Evolutionary conservation across 2,888 invertebrate genomes (phyloP).

Genomic region (Lithophane semibrunnea): DNA sequence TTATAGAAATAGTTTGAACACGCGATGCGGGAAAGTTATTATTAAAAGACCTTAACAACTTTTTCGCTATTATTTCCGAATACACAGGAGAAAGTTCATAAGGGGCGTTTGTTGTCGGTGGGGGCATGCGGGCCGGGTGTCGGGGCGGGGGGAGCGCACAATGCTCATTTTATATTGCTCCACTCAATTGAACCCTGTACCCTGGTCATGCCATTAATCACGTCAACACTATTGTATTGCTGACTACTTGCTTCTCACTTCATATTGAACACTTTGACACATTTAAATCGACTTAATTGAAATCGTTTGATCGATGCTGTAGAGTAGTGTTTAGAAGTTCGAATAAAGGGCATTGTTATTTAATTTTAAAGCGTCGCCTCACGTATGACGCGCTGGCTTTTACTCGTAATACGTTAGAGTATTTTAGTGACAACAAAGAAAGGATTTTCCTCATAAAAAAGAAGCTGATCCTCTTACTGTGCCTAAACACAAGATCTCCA

Average conservation of each 20-base stretch:
- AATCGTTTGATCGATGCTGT: constrained; percentile 43
- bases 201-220: constrained; percentile 78
- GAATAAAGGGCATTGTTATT: constrained; percentile 18
- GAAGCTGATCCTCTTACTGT: constrained; percentile 32
- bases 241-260: constrained; percentile 68
- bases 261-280: constrained; percentile 68
- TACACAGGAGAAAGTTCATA: constrained; percentile 74
- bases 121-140: constrained; percentile 49
- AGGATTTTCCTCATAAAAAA: constrained; percentile 16
- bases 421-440: constrained; percentile 21
- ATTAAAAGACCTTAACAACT: constrained; percentile 79
- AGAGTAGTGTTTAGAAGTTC: constrained; percentile 1
- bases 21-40: constrained; percentile 78
- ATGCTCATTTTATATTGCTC: constrained; percentile 73
- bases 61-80: constrained; percentile 79
- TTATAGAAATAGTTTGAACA: constrained; percentile 65
- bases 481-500: constrained; percentile 28
- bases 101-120: constrained; percentile 71
- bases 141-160: constrained; percentile 39
- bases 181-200: constrained; percentile 75
- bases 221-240: constrained; percentile 73
- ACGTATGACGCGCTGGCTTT: background rate
- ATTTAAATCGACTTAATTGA: constrained; percentile 53
- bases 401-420: background rate
- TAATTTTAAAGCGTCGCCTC: constrained; percentile 1